phyloP scores from a whole-genome alignment of 2,888 invertebrate genomes.

The Actias luna region DNA sequence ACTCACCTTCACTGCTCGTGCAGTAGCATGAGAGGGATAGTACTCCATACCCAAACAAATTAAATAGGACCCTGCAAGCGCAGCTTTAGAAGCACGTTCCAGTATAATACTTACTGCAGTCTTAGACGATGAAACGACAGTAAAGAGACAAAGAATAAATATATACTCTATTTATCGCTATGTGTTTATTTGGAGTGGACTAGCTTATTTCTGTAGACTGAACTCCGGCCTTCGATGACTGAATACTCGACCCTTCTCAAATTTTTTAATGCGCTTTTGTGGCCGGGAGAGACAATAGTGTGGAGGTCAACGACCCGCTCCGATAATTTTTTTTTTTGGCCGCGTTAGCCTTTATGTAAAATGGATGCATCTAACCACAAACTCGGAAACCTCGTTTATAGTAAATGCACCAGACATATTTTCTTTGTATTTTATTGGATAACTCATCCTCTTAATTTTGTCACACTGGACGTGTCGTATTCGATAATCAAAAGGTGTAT shows the following conservation, averaged over 20 bases:
- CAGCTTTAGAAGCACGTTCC: too few species aligned
- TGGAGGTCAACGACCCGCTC: constrained; percentile 53
- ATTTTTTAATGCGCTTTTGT: constrained; percentile 46
- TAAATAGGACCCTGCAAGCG: too few species aligned
- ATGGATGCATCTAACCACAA: not conserved
- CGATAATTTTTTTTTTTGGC: not conserved
- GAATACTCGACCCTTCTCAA: constrained; percentile 12
- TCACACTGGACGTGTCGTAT: too few species aligned
- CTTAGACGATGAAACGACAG: too few species aligned
- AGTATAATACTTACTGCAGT: too few species aligned
- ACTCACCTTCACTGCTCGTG: too few species aligned
- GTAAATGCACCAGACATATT: not conserved
- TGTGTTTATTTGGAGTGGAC: not conserved
- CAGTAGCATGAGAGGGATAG: too few species aligned
- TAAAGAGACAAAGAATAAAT: not conserved
- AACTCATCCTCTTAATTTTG: not conserved
- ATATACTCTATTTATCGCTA: not conserved
- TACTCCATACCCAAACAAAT: too few species aligned
- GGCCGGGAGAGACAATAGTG: constrained; percentile 62
- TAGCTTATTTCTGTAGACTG: not conserved
- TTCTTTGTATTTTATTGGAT: not conserved
- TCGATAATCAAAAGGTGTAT: too few species aligned
- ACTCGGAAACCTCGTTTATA: not conserved
- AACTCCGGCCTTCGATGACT: not conserved
- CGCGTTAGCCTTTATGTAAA: not conserved